Evolutionary conservation across 2,797 vertebrate species (phyloP).

Genomic region (Fistularia tabacaria): DNA sequence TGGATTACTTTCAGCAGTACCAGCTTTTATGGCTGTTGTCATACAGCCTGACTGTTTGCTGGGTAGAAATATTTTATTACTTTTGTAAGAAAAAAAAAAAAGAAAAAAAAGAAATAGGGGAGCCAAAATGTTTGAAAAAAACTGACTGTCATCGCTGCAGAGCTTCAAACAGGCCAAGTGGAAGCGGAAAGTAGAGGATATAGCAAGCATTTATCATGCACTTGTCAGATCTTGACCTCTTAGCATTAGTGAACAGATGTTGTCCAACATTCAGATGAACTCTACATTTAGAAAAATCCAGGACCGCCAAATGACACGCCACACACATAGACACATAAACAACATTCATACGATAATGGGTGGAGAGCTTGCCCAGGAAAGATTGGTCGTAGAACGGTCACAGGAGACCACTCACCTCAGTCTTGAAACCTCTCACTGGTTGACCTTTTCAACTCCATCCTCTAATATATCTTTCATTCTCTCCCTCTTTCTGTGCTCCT

Average conservation of each 20-base stretch:
- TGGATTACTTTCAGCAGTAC: no score
- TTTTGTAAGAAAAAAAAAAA: no score
- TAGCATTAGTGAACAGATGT: slow-evolving; percentile 67
- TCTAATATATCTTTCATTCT: slow-evolving; percentile 17
- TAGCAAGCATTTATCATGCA: slow-evolving; percentile 67
- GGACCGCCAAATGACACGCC: slow-evolving; percentile 4
- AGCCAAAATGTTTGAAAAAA: no score
- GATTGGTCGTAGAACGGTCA: slow-evolving; percentile 29
- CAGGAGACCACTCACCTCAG: slow-evolving; percentile 33
- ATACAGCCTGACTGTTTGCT: no score
- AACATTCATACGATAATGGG: slow-evolving; percentile 1
- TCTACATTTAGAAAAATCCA: no score
- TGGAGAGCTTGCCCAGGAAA: slow-evolving; percentile 4
- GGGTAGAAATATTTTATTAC: no score
- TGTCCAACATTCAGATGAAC: slow-evolving; percentile 15
- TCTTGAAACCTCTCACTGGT: slow-evolving; percentile 30
- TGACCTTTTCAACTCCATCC: slow-evolving; percentile 43
- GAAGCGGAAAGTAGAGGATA: slow-evolving; percentile 55
- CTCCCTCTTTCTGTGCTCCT: slow-evolving; percentile 27
- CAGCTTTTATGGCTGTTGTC: no score
- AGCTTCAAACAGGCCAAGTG: slow-evolving; percentile 45
- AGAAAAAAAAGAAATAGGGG: no score
- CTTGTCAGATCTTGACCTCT: slow-evolving; percentile 70
- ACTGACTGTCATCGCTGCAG: not conserved
- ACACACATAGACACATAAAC: not conserved